Conservation (phyloP, 2,797 vertebrate species). For the Cossypha heuglini region DNA sequence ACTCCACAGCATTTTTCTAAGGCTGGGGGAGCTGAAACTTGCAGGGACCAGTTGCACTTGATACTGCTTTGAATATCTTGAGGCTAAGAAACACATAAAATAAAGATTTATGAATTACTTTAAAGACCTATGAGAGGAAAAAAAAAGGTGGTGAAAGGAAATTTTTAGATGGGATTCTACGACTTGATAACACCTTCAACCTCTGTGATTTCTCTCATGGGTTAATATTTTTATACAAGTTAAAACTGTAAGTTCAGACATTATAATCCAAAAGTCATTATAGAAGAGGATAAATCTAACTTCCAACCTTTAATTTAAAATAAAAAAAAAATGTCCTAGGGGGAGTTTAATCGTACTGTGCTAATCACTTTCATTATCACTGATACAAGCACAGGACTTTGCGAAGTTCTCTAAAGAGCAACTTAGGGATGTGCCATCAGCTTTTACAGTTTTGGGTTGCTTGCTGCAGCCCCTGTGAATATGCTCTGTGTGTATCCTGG, state of each 20-base stretch:
- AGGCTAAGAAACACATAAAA: neutral
- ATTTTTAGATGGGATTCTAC: neutral
- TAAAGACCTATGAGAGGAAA: neutral
- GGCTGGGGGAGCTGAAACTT: neutral
- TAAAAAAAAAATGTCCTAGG: neutral
- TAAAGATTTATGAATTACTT: neutral
- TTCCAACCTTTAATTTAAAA: neutral
- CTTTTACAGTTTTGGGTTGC: neutral
- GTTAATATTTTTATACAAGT: neutral
- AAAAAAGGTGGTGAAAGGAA: neutral
- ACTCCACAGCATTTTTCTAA: neutral
- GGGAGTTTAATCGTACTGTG: neutral
- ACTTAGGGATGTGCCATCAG: neutral
- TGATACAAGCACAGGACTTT: neutral
- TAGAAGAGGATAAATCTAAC: neutral
- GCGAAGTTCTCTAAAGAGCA: conserved; percentile 25
- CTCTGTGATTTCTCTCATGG: neutral
- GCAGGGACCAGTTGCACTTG: neutral
- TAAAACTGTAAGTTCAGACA: neutral
- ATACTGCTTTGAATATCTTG: neutral
- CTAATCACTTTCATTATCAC: neutral
- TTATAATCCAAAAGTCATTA: neutral
- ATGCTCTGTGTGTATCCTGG: neutral
- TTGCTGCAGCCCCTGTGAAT: neutral
- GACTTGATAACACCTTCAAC: neutral